These are phyloP conservation scores for Cynopterus sphinx DNA, from an alignment of 2,797 vertebrate genomes.

Conservation along the genomic window DNA sequence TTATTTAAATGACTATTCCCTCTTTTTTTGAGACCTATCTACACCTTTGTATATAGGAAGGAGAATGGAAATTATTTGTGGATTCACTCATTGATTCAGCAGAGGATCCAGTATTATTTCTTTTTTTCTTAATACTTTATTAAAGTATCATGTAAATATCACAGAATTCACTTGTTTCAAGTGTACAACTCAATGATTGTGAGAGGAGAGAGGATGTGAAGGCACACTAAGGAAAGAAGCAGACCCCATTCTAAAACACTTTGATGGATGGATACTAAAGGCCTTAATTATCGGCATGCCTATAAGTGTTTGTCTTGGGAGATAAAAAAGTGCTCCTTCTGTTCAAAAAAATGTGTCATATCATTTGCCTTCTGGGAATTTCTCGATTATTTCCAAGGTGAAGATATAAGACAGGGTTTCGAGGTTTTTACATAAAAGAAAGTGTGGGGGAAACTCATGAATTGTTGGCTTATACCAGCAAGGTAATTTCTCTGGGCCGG, in stretches of 20 bases:
- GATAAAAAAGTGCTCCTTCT: background rate
- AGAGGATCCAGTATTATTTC: background rate
- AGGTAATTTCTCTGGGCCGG: background rate
- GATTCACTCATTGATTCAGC: background rate
- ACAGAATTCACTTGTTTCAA: background rate
- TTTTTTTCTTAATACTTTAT: constrained; percentile 20
- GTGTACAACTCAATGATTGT: background rate
- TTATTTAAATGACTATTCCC: background rate
- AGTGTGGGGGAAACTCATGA: background rate
- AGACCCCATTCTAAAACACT: background rate
- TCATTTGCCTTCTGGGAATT: background rate
- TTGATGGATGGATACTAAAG: background rate
- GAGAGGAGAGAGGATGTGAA: background rate
- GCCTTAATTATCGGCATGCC: background rate
- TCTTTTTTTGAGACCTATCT: background rate
- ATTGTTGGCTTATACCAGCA: background rate
- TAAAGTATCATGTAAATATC: background rate
- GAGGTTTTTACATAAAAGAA: background rate
- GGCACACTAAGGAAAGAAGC: background rate
- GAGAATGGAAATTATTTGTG: background rate
- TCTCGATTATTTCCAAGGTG: constrained; percentile 29
- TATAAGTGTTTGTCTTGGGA: constrained; percentile 4
- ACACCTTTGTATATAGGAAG: background rate
- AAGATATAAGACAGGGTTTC: background rate
- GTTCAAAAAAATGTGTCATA: background rate